Evolutionary conservation across 2,113 vertebrate species (phyloP), one percentile per base, ranked within the genome.

Genomic region (Synchiropus splendidus): DNA sequence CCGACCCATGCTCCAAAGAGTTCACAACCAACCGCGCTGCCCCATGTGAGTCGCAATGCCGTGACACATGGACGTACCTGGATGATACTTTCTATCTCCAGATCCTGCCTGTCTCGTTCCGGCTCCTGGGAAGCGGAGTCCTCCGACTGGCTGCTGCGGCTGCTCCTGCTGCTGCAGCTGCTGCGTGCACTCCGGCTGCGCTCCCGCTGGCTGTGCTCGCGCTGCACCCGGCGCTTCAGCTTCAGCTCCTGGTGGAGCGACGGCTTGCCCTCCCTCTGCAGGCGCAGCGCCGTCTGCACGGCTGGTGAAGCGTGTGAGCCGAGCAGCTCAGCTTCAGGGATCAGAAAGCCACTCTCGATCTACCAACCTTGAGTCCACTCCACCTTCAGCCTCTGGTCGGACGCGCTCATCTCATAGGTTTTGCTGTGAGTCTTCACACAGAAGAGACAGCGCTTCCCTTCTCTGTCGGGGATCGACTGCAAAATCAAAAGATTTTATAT

Each of bases 311-410:
- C 12, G 32, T 16, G 36, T 27, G 21, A 27, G n/a, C n/a, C n/a
- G n/a, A n/a, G n/a, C n/a, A n/a, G n/a, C n/a, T n/a, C n/a, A n/a
- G n/a, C n/a, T n/a, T n/a, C n/a, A n/a, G n/a, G n/a, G n/a, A n/a
- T n/a, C n/a, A n/a, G n/a, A n/a, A 27, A 27, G 21, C 21, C 21
- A 27, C 8, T 27, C 4, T 27, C 21, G 8, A 57, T 35, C 33
- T 34, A 54, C 74, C 46, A 56, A 87, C 87, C 84, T 78, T 86
- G 83, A 42, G 67, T 82, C 87, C 86, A 88, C 61, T 87, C 87
- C 44, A 85, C 70, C 37, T 83, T 81, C 59, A 83, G 85, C 34
- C 70, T 79, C 62, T 75, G 66, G 62, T 88, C 85, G 2, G 85
- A 62, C 2, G 85, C 82, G 12, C 87, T 88, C 72, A 88, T 86